Evolutionary conservation across 1,140 invertebrate genomes (phyloP).

Genomic region (Saccostrea echinata): DNA sequence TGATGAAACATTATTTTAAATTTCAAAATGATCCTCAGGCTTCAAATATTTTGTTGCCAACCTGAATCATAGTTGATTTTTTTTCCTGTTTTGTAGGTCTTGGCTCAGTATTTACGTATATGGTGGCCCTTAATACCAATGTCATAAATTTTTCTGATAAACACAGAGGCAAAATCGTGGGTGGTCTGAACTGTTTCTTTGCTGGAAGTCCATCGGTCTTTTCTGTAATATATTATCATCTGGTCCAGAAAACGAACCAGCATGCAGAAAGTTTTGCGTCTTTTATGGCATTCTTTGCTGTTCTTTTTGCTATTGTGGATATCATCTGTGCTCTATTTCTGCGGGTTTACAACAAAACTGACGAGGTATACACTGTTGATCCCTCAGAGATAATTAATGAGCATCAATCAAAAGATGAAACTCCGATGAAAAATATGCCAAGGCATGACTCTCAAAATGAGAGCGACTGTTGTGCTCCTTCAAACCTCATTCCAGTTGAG

Average conservation of each 20-base stretch:
- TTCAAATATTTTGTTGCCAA: no score
- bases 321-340: slow-evolving; percentile 62
- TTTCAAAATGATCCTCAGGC: no score
- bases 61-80: no score
- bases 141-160: slow-evolving; percentile 62
- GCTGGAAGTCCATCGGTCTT: slow-evolving; percentile 62
- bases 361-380: slow-evolving; percentile 34
- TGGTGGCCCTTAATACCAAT: slow-evolving; percentile 66
- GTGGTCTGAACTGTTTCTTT: slow-evolving; percentile 63
- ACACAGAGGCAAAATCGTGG: slow-evolving; percentile 63
- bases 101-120: slow-evolving; percentile 65
- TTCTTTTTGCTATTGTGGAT: slow-evolving; percentile 58
- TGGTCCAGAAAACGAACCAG: slow-evolving; percentile 46
- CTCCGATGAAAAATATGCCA: slow-evolving; percentile 2
- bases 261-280: slow-evolving; percentile 50
- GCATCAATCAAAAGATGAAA: background rate
- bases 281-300: slow-evolving; percentile 63
- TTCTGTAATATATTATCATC: slow-evolving; percentile 58
- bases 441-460: background rate
- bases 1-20: no score
- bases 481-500: background rate
- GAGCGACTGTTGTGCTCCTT: background rate
- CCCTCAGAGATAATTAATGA: slow-evolving; percentile 23
- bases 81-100: slow-evolving; percentile 51
- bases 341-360: slow-evolving; percentile 41